A percentile compares a stretch with the other conserved stretches of the same genome.
phyloP scores from a whole-genome alignment of 37 sponge, comb jelly and placozoan species.

The Spongilla lacustris region DNA sequence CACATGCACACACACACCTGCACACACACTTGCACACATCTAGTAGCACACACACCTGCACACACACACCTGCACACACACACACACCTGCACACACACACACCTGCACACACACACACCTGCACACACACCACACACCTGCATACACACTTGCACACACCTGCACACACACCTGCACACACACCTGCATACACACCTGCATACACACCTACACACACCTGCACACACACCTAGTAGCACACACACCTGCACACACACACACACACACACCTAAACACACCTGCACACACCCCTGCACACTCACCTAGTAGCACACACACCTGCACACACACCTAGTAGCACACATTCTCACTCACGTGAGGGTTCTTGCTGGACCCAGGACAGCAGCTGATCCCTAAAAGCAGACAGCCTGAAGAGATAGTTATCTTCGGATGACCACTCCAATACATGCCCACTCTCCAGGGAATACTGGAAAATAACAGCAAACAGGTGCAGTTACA shows the following conservation, averaged over 20 bases:
- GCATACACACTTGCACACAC: neutral
- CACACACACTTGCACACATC: neutral
- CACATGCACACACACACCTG: neutral
- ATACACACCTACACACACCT: neutral
- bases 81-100: too few species aligned
- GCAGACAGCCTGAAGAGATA: slow-evolving; percentile 77
- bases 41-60: neutral
- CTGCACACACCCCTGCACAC: neutral
- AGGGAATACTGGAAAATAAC: slow-evolving; percentile 32
- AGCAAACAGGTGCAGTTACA: too few species aligned
- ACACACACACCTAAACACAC: neutral
- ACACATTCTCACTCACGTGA: slow-evolving; percentile 51
- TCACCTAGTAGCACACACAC: neutral
- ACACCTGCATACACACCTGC: neutral
- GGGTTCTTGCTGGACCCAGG: slow-evolving; percentile 70
- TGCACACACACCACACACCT: neutral
- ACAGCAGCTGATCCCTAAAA: slow-evolving; percentile 60
- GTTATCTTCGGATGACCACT: slow-evolving; percentile 86
- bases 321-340: neutral
- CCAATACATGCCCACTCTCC: slow-evolving; percentile 72
- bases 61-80: too few species aligned
- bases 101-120: too few species aligned
- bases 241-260: neutral
- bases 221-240: too few species aligned
- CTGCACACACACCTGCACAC: too few species aligned